Evolutionary conservation across 2,888 invertebrate species (phyloP).

Genomic region (Stenolophus ochropezus): DNA sequence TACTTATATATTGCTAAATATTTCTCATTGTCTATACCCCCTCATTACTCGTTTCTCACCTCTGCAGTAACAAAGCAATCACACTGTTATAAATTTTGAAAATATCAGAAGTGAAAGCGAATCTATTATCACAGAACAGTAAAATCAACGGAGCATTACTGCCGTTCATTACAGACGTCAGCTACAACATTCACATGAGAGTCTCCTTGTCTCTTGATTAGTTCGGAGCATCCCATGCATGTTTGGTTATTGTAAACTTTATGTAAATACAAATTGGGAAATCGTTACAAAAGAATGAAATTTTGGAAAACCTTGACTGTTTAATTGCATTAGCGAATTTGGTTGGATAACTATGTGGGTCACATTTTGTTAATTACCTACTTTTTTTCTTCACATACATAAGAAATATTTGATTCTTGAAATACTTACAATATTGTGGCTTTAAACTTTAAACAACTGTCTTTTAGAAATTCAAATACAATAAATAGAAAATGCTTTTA

Average conservation of each 20-base stretch:
- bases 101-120: constrained; percentile 53
- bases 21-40: background rate
- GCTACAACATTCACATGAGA: constrained; percentile 17
- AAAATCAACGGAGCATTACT: constrained; percentile 57
- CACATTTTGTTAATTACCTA: constrained; percentile 57
- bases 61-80: background rate
- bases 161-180: constrained; percentile 22
- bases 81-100: constrained; percentile 31
- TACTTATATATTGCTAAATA: background rate
- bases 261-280: constrained; percentile 20
- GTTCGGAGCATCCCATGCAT: constrained; percentile 5
- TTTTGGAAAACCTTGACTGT: constrained; percentile 48
- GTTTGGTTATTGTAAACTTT: constrained; percentile 31
- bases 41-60: background rate
- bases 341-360: constrained; percentile 55
- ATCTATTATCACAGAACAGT: constrained; percentile 57
- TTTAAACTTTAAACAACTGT: background rate
- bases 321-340: constrained; percentile 44
- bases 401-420: background rate
- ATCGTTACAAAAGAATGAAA: constrained; percentile 19
- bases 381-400: constrained; percentile 23
- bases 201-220: background rate
- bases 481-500: too few relatives aligned
- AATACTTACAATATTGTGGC: background rate
- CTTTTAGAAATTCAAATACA: too few relatives aligned